Percentiles rank a stretch among this genome's conserved stretches.
Conservation (phyloP, 2,797 vertebrate genomes). For the Sphenopsis melanotis region DNA sequence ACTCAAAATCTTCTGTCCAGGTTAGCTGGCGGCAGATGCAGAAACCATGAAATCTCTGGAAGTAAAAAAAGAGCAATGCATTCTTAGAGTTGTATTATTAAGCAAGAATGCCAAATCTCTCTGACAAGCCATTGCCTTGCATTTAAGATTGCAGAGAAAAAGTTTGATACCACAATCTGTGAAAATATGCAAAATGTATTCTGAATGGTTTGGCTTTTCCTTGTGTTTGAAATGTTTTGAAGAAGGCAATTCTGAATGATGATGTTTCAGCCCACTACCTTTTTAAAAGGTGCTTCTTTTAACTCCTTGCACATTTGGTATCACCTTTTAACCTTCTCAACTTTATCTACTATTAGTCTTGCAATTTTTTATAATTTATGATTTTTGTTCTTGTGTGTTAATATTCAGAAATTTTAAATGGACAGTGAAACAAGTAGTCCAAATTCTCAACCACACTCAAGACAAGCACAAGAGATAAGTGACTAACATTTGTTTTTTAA, state of each 20-base stretch:
- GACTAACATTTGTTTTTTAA: not conserved
- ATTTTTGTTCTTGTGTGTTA: not conserved
- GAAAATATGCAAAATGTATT: not conserved
- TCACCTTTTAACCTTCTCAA: not conserved
- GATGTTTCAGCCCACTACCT: not conserved
- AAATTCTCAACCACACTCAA: not conserved
- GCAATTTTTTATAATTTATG: accelerated
- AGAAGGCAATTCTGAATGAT: not conserved
- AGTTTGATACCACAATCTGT: not conserved
- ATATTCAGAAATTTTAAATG: not conserved
- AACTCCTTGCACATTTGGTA: not conserved
- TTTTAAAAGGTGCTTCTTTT: not conserved
- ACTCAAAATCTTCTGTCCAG: not conserved
- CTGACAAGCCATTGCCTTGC: not conserved
- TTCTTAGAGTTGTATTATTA: not conserved
- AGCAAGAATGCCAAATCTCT: not conserved
- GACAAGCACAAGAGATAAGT: not conserved
- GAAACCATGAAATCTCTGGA: not conserved
- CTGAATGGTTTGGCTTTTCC: not conserved
- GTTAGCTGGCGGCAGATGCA: not conserved
- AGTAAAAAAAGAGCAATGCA: not conserved
- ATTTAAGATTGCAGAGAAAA: not conserved
- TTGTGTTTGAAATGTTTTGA: not conserved
- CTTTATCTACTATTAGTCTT: not conserved
- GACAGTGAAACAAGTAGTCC: not conserved